Conservation (phyloP, 2,113 vertebrate genomes). For the Terrapene triunguis region DNA sequence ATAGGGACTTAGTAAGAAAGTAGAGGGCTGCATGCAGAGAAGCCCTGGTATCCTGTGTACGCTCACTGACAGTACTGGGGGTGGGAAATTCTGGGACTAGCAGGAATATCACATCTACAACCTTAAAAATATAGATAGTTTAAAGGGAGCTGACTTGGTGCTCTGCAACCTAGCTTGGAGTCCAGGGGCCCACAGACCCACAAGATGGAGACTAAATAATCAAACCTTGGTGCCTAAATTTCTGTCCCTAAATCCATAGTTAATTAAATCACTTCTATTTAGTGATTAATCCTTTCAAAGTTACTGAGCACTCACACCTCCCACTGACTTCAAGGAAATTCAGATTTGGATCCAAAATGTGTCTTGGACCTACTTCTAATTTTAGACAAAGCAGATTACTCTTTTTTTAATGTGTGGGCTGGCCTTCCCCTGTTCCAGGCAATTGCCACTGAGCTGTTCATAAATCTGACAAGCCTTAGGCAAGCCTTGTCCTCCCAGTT, state of each 20-base stretch:
- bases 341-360: constrained; percentile 8
- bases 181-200: not conserved
- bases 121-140: not conserved
- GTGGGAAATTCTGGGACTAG: not conserved
- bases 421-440: constrained; percentile 49
- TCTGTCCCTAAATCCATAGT: not conserved
- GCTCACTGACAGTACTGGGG: not conserved
- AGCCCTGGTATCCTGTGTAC: not conserved
- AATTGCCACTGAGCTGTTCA: constrained; percentile 49
- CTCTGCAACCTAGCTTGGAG: not conserved
- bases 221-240: not conserved
- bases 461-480: constrained; percentile 56
- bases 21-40: not conserved
- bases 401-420: not conserved
- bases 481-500: constrained; percentile 35
- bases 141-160: not conserved
- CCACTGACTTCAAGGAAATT: constrained; percentile 5
- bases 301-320: not conserved
- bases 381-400: constrained; percentile 42
- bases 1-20: constrained; percentile 42
- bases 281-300: not conserved
- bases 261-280: too few relatives aligned
- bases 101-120: not conserved
- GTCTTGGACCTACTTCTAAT: constrained; percentile 20
- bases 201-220: not conserved